These are phyloP conservation scores for Microcaecilia unicolor DNA, from an alignment of 2,797 vertebrate species.

Conservation along the genomic window DNA sequence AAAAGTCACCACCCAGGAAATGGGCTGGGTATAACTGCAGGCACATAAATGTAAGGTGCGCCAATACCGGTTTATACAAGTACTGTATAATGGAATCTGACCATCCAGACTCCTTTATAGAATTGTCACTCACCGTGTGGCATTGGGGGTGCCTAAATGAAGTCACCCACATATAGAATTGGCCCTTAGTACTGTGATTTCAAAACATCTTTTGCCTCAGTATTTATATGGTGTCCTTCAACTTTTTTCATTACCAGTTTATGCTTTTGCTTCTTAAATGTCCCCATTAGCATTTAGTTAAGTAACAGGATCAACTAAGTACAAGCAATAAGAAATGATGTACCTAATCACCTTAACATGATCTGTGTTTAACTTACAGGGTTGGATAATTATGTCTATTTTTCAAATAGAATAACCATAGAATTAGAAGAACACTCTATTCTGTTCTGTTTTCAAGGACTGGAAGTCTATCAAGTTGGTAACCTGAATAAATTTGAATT, in stretches of 20 bases:
- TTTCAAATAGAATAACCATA: constrained; percentile 14
- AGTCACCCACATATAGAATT: too few relatives aligned
- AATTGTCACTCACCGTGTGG: too few relatives aligned
- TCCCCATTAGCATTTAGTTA: constrained; percentile 10
- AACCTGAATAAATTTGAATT: constrained; percentile 18
- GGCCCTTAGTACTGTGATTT: too few relatives aligned
- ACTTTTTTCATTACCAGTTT: not conserved
- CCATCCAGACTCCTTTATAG: too few relatives aligned
- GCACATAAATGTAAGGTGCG: too few relatives aligned
- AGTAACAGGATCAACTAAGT: constrained; percentile 19
- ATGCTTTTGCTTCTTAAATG: constrained; percentile 4
- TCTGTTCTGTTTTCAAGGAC: constrained; percentile 28
- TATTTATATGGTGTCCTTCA: not conserved
- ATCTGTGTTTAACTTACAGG: constrained; percentile 9
- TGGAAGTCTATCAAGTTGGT: constrained; percentile 7
- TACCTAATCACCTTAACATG: constrained; percentile 1
- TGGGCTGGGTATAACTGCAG: too few relatives aligned
- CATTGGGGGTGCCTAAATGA: too few relatives aligned
- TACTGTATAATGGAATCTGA: too few relatives aligned
- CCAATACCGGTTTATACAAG: too few relatives aligned
- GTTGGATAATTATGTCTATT: constrained; percentile 6
- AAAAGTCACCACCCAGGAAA: too few relatives aligned
- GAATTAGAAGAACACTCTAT: constrained; percentile 6
- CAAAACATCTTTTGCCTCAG: not conserved
- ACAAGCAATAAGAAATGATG: constrained; percentile 16